Percentiles rank a stretch among this genome's conserved stretches.
phyloP scores from a whole-genome alignment of 1,140 invertebrate species.

The Zaprionus lachaisei region DNA sequence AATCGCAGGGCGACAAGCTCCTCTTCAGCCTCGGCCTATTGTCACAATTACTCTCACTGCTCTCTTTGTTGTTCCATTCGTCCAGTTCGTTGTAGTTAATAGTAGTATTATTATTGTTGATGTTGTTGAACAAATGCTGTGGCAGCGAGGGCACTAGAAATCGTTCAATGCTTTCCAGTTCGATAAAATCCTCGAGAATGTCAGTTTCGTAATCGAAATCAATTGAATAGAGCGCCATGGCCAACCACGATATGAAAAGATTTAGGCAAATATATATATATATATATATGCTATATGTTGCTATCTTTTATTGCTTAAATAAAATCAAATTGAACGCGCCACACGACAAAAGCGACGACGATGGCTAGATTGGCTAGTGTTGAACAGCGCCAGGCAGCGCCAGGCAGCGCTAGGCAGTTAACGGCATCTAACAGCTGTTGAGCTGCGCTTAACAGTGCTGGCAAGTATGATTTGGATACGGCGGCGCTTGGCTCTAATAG shows the following conservation, averaged over 20 bases:
- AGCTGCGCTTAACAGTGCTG: conserved; percentile 17
- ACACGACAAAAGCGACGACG: neutral
- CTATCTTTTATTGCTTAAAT: neutral
- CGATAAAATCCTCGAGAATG: neutral
- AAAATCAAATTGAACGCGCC: conserved; percentile 16
- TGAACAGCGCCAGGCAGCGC: conserved; percentile 6
- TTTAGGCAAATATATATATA: neutral
- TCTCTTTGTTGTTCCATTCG: neutral
- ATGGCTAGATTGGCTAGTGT: conserved; percentile 17
- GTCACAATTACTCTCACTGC: neutral
- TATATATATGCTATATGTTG: neutral
- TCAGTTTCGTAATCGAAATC: conserved; percentile 19
- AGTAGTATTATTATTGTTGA: neutral
- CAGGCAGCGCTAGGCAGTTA: conserved; percentile 14
- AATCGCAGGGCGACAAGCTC: neutral
- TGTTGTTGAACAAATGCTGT: neutral
- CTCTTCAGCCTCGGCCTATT: neutral
- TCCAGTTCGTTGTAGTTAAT: neutral
- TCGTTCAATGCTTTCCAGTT: conserved; percentile 28
- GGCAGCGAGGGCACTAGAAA: conserved; percentile 42
- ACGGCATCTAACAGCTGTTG: conserved; percentile 60
- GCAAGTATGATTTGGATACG: conserved; percentile 9
- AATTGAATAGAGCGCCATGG: conserved; percentile 13
- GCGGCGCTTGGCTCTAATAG: conserved; percentile 7
- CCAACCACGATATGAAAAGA: neutral